Conservation (phyloP, 2,797 vertebrate species). For the Oceanodroma leucorhoa region DNA sequence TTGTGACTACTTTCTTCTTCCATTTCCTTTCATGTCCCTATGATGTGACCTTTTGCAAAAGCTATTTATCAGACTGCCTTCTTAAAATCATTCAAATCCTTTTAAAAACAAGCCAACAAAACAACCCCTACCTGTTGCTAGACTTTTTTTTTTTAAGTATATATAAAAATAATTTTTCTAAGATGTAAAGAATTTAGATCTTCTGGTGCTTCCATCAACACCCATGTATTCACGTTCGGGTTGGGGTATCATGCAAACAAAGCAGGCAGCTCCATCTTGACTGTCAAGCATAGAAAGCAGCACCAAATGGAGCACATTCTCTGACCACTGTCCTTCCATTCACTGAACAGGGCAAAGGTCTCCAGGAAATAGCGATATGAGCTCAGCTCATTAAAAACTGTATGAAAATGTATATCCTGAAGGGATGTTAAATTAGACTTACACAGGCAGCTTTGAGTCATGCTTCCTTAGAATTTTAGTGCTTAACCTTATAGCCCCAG, state of each 20-base stretch:
- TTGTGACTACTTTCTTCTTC: not conserved
- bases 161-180: not conserved
- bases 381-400: conserved; percentile 54
- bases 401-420: conserved; percentile 44
- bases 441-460: not conserved
- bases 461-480: conserved; percentile 43
- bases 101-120: not conserved
- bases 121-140: not conserved
- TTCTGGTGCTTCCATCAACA: not conserved
- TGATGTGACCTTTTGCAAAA: not conserved
- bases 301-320: not conserved
- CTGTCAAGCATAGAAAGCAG: not conserved
- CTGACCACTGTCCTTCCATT: conserved; percentile 27
- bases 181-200: not conserved
- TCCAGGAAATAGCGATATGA: not conserved
- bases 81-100: not conserved
- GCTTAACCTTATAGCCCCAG: conserved; percentile 31
- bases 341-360: conserved; percentile 37
- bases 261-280: not conserved
- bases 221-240: fast-evolving
- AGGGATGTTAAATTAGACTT: conserved; percentile 58
- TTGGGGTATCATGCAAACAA: not conserved
- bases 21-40: not conserved
- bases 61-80: not conserved
- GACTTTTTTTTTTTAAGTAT: not conserved